Evolutionary conservation across 2,113 vertebrate species (phyloP).

Genomic region (Promerops cafer): DNA sequence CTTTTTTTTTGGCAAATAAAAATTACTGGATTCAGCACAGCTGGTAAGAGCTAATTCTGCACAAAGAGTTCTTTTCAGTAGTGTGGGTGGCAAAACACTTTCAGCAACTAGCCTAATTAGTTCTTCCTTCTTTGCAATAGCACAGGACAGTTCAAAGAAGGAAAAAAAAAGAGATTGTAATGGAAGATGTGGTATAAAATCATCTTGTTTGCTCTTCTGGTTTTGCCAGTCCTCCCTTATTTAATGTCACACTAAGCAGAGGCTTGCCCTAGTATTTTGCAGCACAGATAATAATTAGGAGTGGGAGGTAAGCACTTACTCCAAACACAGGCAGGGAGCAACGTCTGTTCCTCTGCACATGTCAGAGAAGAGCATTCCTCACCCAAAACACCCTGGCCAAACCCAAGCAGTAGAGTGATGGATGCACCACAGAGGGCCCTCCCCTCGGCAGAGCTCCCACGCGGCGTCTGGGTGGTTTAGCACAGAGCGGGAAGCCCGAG

Average conservation of each 20-base stretch:
- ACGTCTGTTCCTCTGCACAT: background rate
- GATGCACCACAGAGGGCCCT: background rate
- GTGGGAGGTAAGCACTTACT: background rate
- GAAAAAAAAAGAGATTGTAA: background rate
- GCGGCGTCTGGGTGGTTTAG: background rate
- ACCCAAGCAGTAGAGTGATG: background rate
- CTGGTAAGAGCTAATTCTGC: conserved; percentile 44
- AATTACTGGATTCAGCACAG: conserved; percentile 30
- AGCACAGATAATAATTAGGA: background rate
- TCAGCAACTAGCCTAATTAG: conserved; percentile 53
- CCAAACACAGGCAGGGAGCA: background rate
- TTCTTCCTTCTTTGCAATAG: background rate
- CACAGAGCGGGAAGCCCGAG: background rate
- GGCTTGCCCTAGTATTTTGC: background rate
- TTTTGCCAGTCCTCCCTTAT: background rate
- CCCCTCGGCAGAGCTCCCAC: background rate
- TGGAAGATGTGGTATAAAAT: background rate
- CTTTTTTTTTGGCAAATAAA: background rate
- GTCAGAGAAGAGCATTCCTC: background rate
- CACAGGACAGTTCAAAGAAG: background rate
- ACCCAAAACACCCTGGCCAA: background rate
- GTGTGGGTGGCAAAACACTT: conserved; percentile 48
- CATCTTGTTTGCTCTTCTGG: background rate
- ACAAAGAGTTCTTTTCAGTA: conserved; percentile 28
- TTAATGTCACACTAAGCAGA: background rate